Conservation (phyloP, 2,888 invertebrate genomes). For the Lypha dubia region DNA sequence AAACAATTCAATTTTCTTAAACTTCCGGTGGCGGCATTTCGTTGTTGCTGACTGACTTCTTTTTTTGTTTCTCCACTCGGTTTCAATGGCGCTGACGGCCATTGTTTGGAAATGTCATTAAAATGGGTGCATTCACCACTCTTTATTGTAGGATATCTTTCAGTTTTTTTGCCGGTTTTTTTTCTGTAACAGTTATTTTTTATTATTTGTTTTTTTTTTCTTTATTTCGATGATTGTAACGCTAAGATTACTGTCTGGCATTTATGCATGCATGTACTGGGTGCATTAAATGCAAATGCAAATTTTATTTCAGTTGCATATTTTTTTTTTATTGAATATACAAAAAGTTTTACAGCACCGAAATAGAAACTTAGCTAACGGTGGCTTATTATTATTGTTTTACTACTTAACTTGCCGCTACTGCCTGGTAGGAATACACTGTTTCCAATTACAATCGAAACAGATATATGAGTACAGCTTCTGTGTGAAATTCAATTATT, state of each 20-base stretch:
- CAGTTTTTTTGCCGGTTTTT: constrained; percentile 48
- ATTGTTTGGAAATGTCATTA: constrained; percentile 71
- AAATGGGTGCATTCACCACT: constrained; percentile 72
- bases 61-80: constrained; percentile 24
- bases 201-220: constrained; percentile 61
- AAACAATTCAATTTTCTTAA: constrained; percentile 72
- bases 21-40: constrained; percentile 73
- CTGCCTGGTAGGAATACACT: constrained; percentile 21
- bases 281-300: constrained; percentile 72
- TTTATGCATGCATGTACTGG: constrained; percentile 74
- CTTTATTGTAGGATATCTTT: constrained; percentile 61
- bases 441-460: no score
- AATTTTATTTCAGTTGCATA: constrained; percentile 66
- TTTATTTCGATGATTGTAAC: constrained; percentile 73
- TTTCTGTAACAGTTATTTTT: constrained; percentile 47
- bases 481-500: no score
- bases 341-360: constrained; percentile 30
- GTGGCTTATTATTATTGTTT: constrained; percentile 70
- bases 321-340: constrained; percentile 36
- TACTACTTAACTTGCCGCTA: constrained; percentile 60
- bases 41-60: constrained; percentile 4
- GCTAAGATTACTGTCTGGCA: constrained; percentile 76
- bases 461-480: no score
- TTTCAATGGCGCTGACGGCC: constrained; percentile 73
- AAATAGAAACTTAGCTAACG: constrained; percentile 68